These are phyloP conservation scores for Cyprinodon tularosa DNA, from an alignment of 2,113 vertebrate genomes.

Conservation along the genomic window DNA sequence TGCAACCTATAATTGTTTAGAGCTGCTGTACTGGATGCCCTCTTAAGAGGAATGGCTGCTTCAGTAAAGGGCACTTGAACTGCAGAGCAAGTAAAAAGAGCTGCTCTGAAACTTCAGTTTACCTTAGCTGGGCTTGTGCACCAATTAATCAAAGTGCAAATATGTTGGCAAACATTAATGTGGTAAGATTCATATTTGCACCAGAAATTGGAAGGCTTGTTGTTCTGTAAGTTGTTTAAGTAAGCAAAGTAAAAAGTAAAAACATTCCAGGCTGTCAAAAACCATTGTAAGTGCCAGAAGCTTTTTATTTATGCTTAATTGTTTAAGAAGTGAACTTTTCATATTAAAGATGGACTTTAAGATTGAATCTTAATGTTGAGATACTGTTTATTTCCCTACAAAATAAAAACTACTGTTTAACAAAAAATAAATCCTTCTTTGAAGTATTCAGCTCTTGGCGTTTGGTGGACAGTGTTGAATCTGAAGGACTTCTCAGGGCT, in stretches of 20 bases:
- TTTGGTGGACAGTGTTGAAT: not conserved
- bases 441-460: not conserved
- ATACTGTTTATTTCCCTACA: not conserved
- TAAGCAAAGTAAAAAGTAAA: not conserved
- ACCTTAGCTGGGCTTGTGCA: not conserved
- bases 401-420: not conserved
- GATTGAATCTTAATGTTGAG: not conserved
- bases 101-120: conserved; percentile 15
- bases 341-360: not conserved
- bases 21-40: not conserved
- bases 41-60: conserved; percentile 5
- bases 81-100: not conserved
- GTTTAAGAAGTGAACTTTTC: not conserved
- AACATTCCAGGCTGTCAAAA: too few relatives aligned
- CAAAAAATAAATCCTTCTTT: not conserved
- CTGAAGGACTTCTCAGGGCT: conserved; percentile 2
- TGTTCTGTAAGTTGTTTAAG: not conserved
- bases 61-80: not conserved
- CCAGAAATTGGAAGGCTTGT: not conserved
- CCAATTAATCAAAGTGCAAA: not conserved
- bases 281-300: not conserved
- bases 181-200: not conserved
- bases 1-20: not conserved
- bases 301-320: not conserved
- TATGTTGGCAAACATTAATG: not conserved